Conservation (phyloP, 2,113 vertebrate species). For the Phocoena sinus region DNA sequence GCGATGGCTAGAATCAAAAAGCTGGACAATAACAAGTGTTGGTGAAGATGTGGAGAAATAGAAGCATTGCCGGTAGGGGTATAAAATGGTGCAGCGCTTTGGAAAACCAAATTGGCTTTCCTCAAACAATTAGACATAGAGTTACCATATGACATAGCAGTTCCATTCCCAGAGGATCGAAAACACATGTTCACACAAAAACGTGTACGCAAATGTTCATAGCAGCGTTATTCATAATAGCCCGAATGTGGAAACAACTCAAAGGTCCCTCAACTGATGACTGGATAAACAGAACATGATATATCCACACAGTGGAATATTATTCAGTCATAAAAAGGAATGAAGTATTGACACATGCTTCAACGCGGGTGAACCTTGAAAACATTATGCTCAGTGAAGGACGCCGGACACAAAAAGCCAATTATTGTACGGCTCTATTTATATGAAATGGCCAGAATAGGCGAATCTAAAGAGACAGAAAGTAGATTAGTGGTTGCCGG, state of each 20-base stretch:
- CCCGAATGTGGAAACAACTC: no score
- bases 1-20: background rate
- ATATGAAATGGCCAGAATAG: background rate
- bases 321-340: background rate
- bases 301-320: background rate
- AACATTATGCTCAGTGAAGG: background rate
- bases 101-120: background rate
- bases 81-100: rapidly evolving
- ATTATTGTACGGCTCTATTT: background rate
- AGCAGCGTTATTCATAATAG: background rate
- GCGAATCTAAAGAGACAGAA: background rate
- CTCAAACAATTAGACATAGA: background rate
- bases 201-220: rapidly evolving
- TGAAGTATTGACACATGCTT: background rate
- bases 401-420: background rate
- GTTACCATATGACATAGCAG: background rate
- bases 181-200: background rate
- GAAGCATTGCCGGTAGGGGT: background rate
- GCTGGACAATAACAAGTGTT: background rate
- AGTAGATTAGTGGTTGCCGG: background rate
- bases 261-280: background rate
- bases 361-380: background rate
- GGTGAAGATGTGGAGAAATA: background rate
- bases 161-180: background rate
- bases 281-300: no score